A percentile compares a stretch with the other conserved stretches of the same genome.
Evolutionary conservation across 2,888 invertebrate genomes (phyloP).

Genomic region (Matsumyia berberina): DNA sequence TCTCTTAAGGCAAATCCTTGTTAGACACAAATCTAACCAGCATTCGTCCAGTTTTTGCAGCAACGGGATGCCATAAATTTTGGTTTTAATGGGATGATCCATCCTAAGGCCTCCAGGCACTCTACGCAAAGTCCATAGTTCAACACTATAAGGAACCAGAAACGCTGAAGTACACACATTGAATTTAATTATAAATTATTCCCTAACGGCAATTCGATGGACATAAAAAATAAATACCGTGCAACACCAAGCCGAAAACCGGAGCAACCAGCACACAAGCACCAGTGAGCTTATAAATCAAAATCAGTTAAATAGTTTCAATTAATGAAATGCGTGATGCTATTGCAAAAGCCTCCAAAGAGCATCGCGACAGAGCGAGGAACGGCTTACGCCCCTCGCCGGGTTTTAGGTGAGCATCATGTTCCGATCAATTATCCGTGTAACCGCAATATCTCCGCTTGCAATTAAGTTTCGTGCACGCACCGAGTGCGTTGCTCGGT

Average conservation of each 20-base stretch:
- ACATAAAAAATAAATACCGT: background rate
- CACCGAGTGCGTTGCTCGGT: slow-evolving; percentile 54
- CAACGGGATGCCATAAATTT: no score
- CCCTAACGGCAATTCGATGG: background rate
- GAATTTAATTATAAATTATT: background rate
- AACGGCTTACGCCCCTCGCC: slow-evolving; percentile 38
- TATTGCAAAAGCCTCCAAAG: slow-evolving; percentile 33
- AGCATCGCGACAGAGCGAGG: slow-evolving; percentile 17
- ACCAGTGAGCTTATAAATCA: slow-evolving; percentile 59
- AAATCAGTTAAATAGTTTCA: slow-evolving; percentile 70
- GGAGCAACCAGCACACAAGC: slow-evolving; percentile 11
- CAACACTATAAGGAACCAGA: background rate
- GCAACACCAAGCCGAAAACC: slow-evolving; percentile 8
- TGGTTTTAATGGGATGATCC: no score
- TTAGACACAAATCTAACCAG: no score
- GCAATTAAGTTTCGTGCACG: slow-evolving; percentile 66
- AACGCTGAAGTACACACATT: background rate
- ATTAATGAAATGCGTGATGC: slow-evolving; percentile 70
- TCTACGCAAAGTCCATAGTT: background rate
- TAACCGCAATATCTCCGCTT: slow-evolving; percentile 57
- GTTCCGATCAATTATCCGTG: slow-evolving; percentile 69
- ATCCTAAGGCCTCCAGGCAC: background rate
- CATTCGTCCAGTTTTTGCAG: no score
- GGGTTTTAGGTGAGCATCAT: slow-evolving; percentile 60
- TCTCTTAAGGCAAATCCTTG: no score